Base-by-base conservation (phyloP, 2,888 invertebrate species). In the Chironomus riparius region DNA sequence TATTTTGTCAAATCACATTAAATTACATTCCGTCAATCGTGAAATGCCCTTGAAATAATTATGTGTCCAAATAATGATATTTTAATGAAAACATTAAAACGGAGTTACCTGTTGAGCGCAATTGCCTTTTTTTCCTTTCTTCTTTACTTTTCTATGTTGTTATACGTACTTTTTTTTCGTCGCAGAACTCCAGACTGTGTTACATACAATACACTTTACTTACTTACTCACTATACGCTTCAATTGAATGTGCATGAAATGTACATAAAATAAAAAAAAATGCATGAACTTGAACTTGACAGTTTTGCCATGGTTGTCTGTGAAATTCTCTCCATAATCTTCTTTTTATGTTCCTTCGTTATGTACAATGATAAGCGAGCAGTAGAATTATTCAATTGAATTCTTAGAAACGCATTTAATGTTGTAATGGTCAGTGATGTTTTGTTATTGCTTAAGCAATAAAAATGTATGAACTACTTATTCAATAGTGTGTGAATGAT, bases 201-300 rank as follows among this genome's bases (percentile, higher is more conserved):
- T 10, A 10, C 38, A 38, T 38, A 38, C 4, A 18, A 18, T 65
- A 12, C 21, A 62, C 22, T 18, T 22, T 24, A 62, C 24, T 18
- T 24, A 65, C 65, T 65, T 65, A 24, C 65, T 65, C 21, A 21
- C 65, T 65, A 65, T 24, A 65, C 65, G 22, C 65, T 65, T 65
- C 24, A 65, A 65, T 65, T 65, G 21, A 24, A 65, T 65, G 65
- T 65, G 24, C 65, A 65, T 65, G 18, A 56, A 56, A 15, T 56
- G 56, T 18, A 65, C 72, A 38, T 38, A 38, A 38, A 38, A 38
- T 38, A 38, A 38, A 38, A 38, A 38, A 38, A 38, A 38, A 10
- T 38, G 38, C 38, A 62, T 73, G 72, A 73, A 73, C 72, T 73
- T 73, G 72, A 73, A 61, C 72, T 73, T 73, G 72, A 65, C 24